These are phyloP conservation scores for Ctena decussata DNA, from an alignment of 2,888 invertebrate species.

Conservation along the genomic window DNA sequence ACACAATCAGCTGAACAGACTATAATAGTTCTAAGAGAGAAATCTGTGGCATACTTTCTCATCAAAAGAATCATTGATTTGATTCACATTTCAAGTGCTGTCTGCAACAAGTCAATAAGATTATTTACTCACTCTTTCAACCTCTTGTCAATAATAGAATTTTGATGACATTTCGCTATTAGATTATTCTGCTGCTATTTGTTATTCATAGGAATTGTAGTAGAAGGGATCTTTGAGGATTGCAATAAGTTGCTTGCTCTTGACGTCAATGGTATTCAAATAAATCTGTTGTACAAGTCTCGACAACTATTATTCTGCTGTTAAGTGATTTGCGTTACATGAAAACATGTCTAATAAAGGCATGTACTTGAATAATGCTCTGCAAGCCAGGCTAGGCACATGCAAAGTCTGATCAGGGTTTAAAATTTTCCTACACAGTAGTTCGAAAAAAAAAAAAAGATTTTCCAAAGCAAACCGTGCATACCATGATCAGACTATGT, in stretches of 20 bases:
- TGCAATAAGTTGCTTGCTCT: neutral
- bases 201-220: constrained; percentile 50
- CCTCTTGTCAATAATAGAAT: constrained; percentile 28
- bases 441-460: no score
- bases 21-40: no score
- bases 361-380: no score
- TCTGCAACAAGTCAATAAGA: neutral
- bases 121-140: constrained; percentile 40
- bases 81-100: neutral
- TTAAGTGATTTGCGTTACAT: neutral
- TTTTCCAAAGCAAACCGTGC: no score
- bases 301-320: neutral
- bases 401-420: no score
- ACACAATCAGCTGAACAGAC: no score
- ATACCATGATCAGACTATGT: no score
- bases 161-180: constrained; percentile 45
- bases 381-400: no score
- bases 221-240: neutral
- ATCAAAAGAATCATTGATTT: neutral
- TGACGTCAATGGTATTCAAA: constrained; percentile 15
- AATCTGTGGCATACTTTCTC: no score
- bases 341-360: no score
- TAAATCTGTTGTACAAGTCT: neutral
- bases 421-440: no score
- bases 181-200: constrained; percentile 32